phyloP scores from a whole-genome alignment of 2,113 vertebrate genomes.

The Erythrocercus mccallii region DNA sequence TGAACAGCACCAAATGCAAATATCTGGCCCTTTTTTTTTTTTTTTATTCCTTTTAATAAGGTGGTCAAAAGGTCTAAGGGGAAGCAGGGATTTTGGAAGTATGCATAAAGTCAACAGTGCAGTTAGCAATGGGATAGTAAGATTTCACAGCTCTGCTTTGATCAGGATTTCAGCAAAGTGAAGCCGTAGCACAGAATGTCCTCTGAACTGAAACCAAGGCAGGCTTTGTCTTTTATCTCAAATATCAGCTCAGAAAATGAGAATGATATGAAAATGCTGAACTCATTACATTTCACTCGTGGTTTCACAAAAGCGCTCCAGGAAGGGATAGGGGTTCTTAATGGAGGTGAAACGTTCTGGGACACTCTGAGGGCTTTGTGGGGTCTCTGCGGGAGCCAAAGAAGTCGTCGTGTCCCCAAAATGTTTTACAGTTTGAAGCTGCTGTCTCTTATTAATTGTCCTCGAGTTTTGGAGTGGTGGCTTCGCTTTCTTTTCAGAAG shows the following conservation, averaged over 20 bases:
- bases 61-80: slow-evolving; percentile 73
- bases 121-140: slow-evolving; percentile 76
- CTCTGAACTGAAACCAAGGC: slow-evolving; percentile 76
- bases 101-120: slow-evolving; percentile 79
- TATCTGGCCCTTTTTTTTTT: not conserved
- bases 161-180: slow-evolving; percentile 78
- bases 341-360: not conserved
- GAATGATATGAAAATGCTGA: slow-evolving; percentile 59
- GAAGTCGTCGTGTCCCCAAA: not conserved
- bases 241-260: slow-evolving; percentile 69
- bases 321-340: not conserved
- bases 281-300: slow-evolving; percentile 59
- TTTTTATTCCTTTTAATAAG: slow-evolving; percentile 31
- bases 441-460: not conserved
- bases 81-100: slow-evolving; percentile 77
- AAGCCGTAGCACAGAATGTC: slow-evolving; percentile 71
- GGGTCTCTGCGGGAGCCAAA: not conserved
- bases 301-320: not conserved
- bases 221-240: slow-evolving; percentile 80
- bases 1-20: slow-evolving; percentile 67
- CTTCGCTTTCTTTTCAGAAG: slow-evolving; percentile 23
- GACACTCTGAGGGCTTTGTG: not conserved
- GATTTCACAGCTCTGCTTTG: slow-evolving; percentile 79
- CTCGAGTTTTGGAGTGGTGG: not conserved
- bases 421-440: not conserved